phyloP scores from a whole-genome alignment of 2,113 vertebrate species.

The Plestiodon gilberti region DNA sequence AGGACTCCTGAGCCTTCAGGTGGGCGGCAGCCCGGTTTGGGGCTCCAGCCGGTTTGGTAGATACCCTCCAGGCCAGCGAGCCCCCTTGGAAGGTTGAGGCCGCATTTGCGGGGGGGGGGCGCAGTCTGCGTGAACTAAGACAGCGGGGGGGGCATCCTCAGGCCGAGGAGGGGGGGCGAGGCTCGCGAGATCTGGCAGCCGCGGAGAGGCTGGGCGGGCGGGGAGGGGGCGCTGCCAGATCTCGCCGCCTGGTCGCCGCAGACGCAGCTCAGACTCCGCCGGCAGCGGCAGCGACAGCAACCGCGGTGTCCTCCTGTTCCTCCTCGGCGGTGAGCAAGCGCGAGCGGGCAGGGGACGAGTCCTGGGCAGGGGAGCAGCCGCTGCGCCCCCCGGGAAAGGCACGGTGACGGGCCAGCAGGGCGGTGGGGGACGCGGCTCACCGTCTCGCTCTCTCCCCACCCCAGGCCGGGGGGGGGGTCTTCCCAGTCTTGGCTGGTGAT shows the following conservation, averaged over 20 bases:
- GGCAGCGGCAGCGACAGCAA: not conserved
- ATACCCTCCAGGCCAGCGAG: too few relatives aligned
- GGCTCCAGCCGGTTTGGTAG: too few relatives aligned
- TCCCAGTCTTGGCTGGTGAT: not conserved
- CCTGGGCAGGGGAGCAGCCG: not conserved
- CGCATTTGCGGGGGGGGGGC: too few relatives aligned
- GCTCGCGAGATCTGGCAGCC: conserved; percentile 6
- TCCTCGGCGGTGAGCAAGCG: not conserved
- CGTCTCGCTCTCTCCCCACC: too few relatives aligned
- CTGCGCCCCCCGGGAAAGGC: not conserved
- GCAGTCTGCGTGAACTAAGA: too few relatives aligned
- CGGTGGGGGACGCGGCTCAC: too few relatives aligned
- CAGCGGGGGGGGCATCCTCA: not conserved
- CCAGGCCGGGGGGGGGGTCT: not conserved
- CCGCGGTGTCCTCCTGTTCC: not conserved
- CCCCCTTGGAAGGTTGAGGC: too few relatives aligned
- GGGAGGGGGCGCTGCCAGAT: not conserved
- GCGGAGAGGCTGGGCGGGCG: not conserved
- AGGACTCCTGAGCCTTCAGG: too few relatives aligned
- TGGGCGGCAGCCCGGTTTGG: not conserved
- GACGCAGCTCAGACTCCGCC: not conserved
- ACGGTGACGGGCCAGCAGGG: too few relatives aligned
- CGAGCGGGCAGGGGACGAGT: not conserved
- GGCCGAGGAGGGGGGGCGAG: not conserved
- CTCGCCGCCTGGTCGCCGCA: not conserved